A percentile compares a stretch with the other conserved stretches of the same genome.
Conservation (phyloP, 2,113 vertebrate species). For the Oncorhynchus clarkii region DNA sequence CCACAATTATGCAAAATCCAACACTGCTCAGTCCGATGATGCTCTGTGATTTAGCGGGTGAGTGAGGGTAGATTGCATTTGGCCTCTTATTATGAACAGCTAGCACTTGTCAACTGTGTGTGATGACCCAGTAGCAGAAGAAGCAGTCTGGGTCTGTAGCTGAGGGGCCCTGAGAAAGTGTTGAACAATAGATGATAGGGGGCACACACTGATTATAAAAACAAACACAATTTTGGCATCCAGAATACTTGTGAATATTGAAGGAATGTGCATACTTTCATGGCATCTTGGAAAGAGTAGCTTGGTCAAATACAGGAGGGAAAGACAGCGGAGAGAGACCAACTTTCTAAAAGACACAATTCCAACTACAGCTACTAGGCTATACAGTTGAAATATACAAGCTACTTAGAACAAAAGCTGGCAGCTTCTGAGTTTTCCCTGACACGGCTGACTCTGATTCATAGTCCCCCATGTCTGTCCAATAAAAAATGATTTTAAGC, state of each 20-base stretch:
- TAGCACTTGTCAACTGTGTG: neutral
- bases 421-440: too few relatives aligned
- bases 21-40: neutral
- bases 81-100: neutral
- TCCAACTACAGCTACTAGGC: too few relatives aligned
- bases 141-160: neutral
- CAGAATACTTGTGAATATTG: neutral
- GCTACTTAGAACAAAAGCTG: too few relatives aligned
- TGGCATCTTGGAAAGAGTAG: too few relatives aligned
- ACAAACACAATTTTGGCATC: neutral
- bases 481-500: too few relatives aligned
- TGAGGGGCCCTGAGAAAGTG: neutral
- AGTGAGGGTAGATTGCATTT: neutral
- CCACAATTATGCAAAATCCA: neutral
- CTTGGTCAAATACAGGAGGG: too few relatives aligned
- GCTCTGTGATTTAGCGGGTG: neutral
- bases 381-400: too few relatives aligned
- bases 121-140: neutral
- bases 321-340: too few relatives aligned
- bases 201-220: neutral
- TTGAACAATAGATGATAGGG: neutral
- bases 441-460: too few relatives aligned
- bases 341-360: neutral
- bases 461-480: too few relatives aligned
- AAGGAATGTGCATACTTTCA: too few relatives aligned